These are phyloP conservation scores for Ageneiosus marmoratus DNA, from an alignment of 2,113 vertebrate genomes.

Conservation along the genomic window DNA sequence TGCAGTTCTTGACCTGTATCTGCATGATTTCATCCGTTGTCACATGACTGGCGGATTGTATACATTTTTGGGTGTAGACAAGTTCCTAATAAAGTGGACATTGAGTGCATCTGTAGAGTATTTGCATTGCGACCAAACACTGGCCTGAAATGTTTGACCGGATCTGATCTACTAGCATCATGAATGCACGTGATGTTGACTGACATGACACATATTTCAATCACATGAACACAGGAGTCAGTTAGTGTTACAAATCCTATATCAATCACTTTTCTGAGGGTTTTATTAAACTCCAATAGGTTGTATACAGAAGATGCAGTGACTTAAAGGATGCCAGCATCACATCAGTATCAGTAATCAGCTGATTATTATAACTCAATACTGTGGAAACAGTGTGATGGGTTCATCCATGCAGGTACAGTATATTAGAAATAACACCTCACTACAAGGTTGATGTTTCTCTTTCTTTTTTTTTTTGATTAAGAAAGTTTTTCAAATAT, in stretches of 20 bases:
- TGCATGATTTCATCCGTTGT: neutral
- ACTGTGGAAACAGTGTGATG: neutral
- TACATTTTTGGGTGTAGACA: neutral
- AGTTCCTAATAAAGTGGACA: neutral
- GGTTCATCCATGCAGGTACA: neutral
- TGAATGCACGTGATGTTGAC: neutral
- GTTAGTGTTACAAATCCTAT: neutral
- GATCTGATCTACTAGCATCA: neutral
- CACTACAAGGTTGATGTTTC: neutral
- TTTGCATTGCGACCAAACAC: neutral
- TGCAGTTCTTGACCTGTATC: neutral
- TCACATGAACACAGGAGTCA: neutral
- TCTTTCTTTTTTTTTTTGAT: too few relatives aligned
- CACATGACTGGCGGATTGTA: neutral
- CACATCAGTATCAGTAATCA: neutral
- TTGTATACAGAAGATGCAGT: neutral
- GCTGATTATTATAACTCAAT: neutral
- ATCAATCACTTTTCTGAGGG: neutral
- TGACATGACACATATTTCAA: neutral
- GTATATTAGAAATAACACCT: neutral
- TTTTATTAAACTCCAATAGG: neutral
- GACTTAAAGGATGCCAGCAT: neutral
- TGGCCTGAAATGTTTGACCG: neutral
- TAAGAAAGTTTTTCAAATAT: too few relatives aligned
- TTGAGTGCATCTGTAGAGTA: neutral